A percentile compares a stretch with the other conserved stretches of the same genome.
Evolutionary conservation across 2,888 invertebrate genomes (phyloP).

Genomic region (Atherix ibis): DNA sequence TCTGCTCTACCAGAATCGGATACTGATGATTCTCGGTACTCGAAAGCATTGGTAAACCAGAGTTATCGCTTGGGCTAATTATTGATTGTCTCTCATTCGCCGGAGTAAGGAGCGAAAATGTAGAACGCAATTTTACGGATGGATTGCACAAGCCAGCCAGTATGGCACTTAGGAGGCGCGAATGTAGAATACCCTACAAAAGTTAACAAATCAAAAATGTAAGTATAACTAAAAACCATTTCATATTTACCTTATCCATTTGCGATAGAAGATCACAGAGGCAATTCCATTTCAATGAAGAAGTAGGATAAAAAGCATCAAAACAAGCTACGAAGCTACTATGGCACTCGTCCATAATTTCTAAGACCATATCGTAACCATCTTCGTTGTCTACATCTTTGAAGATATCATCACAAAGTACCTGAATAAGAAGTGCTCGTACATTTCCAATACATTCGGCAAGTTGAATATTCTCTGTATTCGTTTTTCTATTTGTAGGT

Average conservation of each 20-base stretch:
- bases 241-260: slow-evolving; percentile 46
- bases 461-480: slow-evolving; percentile 52
- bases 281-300: slow-evolving; percentile 82
- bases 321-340: slow-evolving; percentile 82
- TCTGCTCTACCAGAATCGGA: slow-evolving; percentile 62
- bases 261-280: slow-evolving; percentile 67
- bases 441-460: slow-evolving; percentile 79
- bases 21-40: slow-evolving; percentile 54
- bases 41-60: slow-evolving; percentile 49
- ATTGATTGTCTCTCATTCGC: slow-evolving; percentile 32
- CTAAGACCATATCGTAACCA: slow-evolving; percentile 43
- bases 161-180: slow-evolving; percentile 57
- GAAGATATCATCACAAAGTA: slow-evolving; percentile 58
- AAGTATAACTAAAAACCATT: neutral
- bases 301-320: slow-evolving; percentile 91
- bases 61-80: slow-evolving; percentile 52
- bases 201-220: neutral
- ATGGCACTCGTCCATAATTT: slow-evolving; percentile 78
- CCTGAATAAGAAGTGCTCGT: slow-evolving; percentile 60
- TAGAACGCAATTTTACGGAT: slow-evolving; percentile 53
- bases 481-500: slow-evolving; percentile 22
- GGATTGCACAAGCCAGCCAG: slow-evolving; percentile 73
- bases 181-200: slow-evolving; percentile 22
- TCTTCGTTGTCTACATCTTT: slow-evolving; percentile 27
- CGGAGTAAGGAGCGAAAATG: slow-evolving; percentile 51